phyloP scores from a whole-genome alignment of 2,113 vertebrate species.

The Numenius arquata region DNA sequence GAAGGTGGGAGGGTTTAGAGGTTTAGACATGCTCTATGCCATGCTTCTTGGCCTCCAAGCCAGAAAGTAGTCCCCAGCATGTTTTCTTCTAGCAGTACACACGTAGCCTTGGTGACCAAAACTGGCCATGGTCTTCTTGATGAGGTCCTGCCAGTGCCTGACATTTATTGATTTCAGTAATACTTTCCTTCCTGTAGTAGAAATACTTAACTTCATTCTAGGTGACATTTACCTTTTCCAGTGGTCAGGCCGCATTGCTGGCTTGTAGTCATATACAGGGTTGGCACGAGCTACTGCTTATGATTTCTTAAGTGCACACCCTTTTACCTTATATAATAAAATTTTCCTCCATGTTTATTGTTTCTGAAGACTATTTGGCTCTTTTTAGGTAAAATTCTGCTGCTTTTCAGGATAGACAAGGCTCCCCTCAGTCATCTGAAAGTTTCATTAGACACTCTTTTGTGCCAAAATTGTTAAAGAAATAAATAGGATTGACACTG shows the following conservation, averaged over 20 bases:
- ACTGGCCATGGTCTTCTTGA: neutral
- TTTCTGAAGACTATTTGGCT: neutral
- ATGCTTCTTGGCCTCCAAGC: neutral
- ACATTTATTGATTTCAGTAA: neutral
- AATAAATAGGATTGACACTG: neutral
- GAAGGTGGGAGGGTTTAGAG: neutral
- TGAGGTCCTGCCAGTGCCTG: neutral
- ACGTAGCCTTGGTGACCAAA: neutral
- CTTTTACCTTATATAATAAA: neutral
- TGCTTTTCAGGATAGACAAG: neutral
- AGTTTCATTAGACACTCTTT: neutral
- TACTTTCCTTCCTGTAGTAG: neutral
- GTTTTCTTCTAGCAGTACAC: neutral
- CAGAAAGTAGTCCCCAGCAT: neutral
- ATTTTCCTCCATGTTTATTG: neutral
- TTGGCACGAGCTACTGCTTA: neutral
- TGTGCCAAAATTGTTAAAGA: neutral
- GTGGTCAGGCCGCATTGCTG: neutral
- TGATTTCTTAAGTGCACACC: neutral
- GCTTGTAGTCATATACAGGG: neutral
- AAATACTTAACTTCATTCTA: neutral
- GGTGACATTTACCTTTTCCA: neutral
- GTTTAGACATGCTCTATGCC: neutral
- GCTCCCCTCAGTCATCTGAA: neutral
- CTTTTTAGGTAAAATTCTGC: neutral